These are phyloP conservation scores for Danio rerio DNA, from an alignment of 2,113 vertebrate species.

Conservation along the genomic window DNA sequence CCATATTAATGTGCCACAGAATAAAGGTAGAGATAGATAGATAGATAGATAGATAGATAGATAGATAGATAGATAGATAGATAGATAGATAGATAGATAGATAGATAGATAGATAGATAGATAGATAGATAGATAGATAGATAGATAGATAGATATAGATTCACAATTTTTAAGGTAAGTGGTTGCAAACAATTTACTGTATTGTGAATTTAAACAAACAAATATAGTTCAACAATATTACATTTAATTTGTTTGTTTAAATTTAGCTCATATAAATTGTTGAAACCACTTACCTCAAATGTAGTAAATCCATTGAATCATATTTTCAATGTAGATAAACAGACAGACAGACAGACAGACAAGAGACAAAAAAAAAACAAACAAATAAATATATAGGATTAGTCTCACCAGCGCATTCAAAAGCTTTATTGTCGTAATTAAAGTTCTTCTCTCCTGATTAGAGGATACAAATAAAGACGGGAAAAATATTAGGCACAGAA, in stretches of 20 bases:
- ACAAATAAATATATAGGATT: not conserved
- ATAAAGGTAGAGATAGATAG: not conserved
- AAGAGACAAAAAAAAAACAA: not conserved
- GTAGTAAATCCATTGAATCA: too few species aligned
- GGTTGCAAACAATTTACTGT: too few species aligned
- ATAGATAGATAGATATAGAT: not conserved
- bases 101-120: not conserved
- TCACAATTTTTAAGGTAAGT: too few species aligned
- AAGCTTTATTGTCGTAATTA: not conserved
- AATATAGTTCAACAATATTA: too few species aligned
- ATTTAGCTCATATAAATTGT: too few species aligned
- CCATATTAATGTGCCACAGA: not conserved
- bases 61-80: not conserved
- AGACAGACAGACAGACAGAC: not conserved
- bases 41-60: not conserved
- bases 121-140: not conserved
- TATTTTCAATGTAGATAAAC: not conserved
- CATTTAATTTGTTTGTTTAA: too few species aligned
- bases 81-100: not conserved
- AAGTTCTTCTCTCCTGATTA: not conserved
- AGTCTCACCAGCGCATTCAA: conserved; percentile 38
- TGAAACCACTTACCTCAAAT: too few species aligned
- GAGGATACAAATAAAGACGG: not conserved
- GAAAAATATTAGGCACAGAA: conserved; percentile 3
- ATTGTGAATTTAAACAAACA: too few species aligned